Evolutionary conservation across 2,888 invertebrate genomes (phyloP).

Genomic region (Drosophila infuscata): DNA sequence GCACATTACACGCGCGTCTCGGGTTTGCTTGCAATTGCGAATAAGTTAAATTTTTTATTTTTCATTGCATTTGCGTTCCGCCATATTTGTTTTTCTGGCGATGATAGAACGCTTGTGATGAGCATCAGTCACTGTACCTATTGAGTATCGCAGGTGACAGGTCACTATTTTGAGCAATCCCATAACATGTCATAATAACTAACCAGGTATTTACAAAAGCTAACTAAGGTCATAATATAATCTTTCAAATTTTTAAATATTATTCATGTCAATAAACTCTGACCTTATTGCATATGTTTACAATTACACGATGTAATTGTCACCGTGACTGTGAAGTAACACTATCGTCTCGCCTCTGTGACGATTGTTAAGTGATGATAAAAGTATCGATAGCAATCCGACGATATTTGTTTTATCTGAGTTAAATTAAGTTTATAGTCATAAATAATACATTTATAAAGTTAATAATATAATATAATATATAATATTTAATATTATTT

Average conservation of each 20-base stretch:
- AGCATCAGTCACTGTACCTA: constrained; percentile 20
- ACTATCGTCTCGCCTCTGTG: background rate
- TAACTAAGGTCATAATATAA: background rate
- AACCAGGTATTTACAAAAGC: too few species aligned
- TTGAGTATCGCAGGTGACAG: constrained; percentile 2
- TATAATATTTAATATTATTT: background rate
- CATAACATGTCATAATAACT: background rate
- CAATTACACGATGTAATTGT: background rate
- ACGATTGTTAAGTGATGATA: background rate
- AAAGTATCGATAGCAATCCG: background rate
- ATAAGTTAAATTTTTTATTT: constrained; percentile 61
- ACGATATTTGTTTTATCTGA: background rate
- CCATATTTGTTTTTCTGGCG: constrained; percentile 74
- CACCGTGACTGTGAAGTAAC: background rate
- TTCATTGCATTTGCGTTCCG: constrained; percentile 61
- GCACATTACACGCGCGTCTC: constrained; percentile 11
- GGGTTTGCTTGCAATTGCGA: constrained; percentile 40
- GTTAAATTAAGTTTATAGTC: background rate
- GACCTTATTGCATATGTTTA: accelerated
- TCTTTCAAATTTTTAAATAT: background rate
- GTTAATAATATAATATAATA: background rate
- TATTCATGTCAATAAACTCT: background rate
- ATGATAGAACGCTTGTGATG: constrained; percentile 39
- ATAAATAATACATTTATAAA: background rate
- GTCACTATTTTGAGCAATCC: background rate